Percentiles rank a stretch among this genome's conserved stretches.
phyloP scores from a whole-genome alignment of 1,140 invertebrate genomes.

The Habropoda laboriosa region DNA sequence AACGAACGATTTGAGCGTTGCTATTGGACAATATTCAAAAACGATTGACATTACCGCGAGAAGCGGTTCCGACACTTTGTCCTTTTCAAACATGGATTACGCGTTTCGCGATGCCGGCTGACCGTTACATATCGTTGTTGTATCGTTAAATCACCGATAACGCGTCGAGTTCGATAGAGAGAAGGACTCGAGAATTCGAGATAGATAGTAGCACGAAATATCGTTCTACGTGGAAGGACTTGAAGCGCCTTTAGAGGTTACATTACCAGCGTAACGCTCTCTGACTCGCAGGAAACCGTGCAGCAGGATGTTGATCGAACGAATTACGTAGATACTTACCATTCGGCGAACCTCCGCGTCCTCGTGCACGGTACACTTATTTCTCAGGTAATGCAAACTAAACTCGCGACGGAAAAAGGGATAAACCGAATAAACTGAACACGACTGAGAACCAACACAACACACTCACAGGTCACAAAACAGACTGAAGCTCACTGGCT shows the following conservation, averaged over 20 bases:
- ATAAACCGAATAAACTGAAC: slow-evolving; percentile 37
- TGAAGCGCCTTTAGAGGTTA: slow-evolving; percentile 55
- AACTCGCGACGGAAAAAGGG: slow-evolving; percentile 20
- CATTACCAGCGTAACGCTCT: slow-evolving; percentile 33
- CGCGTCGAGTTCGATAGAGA: neutral
- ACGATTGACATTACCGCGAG: slow-evolving; percentile 43
- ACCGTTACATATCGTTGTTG: too few relatives aligned
- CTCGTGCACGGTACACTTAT: neutral
- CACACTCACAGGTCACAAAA: slow-evolving; percentile 62
- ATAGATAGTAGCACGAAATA: neutral
- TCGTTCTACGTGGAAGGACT: slow-evolving; percentile 39
- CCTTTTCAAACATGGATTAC: neutral
- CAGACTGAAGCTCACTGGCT: slow-evolving; percentile 54
- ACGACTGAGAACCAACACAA: slow-evolving; percentile 49
- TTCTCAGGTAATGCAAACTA: neutral
- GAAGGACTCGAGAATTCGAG: neutral
- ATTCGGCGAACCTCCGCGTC: neutral
- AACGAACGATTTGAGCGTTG: slow-evolving; percentile 8
- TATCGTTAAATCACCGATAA: neutral
- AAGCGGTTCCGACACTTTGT: slow-evolving; percentile 15
- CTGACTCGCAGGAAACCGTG: neutral
- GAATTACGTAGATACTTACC: slow-evolving; percentile 43
- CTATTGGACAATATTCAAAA: slow-evolving; percentile 51
- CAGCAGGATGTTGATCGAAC: neutral
- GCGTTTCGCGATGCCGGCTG: neutral